Evolutionary conservation across 2,888 invertebrate species (phyloP).

Genomic region (Tetropium fuscum): DNA sequence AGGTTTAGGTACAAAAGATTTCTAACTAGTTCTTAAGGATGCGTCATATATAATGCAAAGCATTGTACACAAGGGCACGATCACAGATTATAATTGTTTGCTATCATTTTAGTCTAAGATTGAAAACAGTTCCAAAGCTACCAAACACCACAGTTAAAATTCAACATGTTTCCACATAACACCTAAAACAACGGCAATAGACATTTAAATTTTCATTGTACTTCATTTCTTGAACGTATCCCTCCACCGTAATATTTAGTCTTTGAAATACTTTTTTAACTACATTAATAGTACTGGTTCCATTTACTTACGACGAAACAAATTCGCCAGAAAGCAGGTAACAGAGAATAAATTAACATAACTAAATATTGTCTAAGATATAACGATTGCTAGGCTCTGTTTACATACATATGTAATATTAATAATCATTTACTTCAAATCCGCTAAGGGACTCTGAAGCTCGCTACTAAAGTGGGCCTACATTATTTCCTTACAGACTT

Average conservation of each 20-base stretch:
- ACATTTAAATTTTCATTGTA: slow-evolving; percentile 7
- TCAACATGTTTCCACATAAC: slow-evolving; percentile 3
- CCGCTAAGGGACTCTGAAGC: slow-evolving; percentile 47
- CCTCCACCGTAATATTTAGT: neutral
- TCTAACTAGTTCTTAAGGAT: no score
- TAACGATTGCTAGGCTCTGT: slow-evolving; percentile 27
- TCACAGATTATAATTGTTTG: slow-evolving; percentile 13
- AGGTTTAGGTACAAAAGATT: no score
- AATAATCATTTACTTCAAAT: slow-evolving; percentile 39
- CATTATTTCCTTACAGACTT: slow-evolving; percentile 22
- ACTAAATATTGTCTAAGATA: slow-evolving; percentile 23
- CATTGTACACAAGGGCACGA: neutral
- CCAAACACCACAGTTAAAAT: slow-evolving; percentile 14
- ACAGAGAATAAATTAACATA: slow-evolving; percentile 9
- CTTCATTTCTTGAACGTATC: no score
- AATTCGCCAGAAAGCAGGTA: slow-evolving; percentile 1
- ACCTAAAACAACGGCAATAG: slow-evolving; percentile 6
- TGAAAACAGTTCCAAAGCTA: slow-evolving; percentile 11
- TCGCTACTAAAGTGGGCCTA: slow-evolving; percentile 44
- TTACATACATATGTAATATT: slow-evolving; percentile 36
- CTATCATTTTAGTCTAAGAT: slow-evolving; percentile 2
- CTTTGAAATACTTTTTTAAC: neutral
- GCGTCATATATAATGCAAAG: neutral
- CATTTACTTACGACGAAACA: neutral
- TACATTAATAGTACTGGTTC: slow-evolving; percentile 17